A percentile compares a stretch with the other conserved stretches of the same genome.
Conservation (phyloP, 53 echinoderm and acorn worm genomes). For the Paracentrotus lividus region DNA sequence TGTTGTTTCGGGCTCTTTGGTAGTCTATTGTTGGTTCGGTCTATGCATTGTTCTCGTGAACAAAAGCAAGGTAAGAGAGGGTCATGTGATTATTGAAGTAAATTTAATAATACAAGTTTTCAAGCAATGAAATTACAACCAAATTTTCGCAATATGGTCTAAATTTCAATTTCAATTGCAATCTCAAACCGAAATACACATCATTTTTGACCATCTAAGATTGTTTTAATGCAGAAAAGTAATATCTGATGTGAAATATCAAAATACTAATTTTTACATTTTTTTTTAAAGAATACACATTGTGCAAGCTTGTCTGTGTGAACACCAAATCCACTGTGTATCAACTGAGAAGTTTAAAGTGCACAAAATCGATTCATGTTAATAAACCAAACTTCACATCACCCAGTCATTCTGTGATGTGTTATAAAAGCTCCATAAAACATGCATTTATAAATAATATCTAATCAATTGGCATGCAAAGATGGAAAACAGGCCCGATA, state of each 20-base stretch:
- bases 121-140: too few relatives aligned
- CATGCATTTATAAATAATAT: background rate
- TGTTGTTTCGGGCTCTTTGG: too few relatives aligned
- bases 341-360: background rate
- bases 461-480: conserved; percentile 1
- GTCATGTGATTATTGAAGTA: too few relatives aligned
- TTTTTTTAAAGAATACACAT: background rate
- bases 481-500: background rate
- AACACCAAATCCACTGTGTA: background rate
- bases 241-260: background rate
- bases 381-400: background rate
- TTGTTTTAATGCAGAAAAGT: too few relatives aligned
- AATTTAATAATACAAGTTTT: too few relatives aligned
- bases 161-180: too few relatives aligned
- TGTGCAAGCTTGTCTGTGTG: background rate
- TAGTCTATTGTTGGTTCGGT: too few relatives aligned
- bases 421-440: background rate
- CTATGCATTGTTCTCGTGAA: too few relatives aligned
- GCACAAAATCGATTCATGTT: background rate
- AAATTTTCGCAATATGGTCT: too few relatives aligned
- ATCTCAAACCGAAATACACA: too few relatives aligned
- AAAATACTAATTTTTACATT: background rate
- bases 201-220: too few relatives aligned
- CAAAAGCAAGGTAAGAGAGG: too few relatives aligned
- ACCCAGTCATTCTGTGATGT: background rate